Percentiles rank a stretch among this genome's conserved stretches.
These are phyloP conservation scores for Eidolon helvum DNA, from an alignment of 2,113 vertebrate genomes.

Conservation along the genomic window DNA sequence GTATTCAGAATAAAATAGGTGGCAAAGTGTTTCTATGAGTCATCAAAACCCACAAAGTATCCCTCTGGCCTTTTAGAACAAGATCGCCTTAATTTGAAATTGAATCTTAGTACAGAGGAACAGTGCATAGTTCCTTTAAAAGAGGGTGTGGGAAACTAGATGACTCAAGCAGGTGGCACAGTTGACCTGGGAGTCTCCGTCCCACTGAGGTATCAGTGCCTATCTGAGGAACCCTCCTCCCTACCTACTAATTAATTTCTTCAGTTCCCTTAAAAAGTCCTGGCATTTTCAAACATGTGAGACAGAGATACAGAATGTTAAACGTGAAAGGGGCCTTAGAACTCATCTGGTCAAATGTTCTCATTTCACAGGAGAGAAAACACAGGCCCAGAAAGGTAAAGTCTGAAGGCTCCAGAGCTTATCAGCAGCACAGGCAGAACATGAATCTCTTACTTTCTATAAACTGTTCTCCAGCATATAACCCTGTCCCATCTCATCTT, in stretches of 20 bases:
- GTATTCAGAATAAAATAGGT: not conserved
- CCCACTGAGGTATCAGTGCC: not conserved
- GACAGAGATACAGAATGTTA: not conserved
- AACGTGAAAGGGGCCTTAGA: not conserved
- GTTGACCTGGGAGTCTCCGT: not conserved
- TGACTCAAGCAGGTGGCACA: not conserved
- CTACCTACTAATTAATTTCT: not conserved
- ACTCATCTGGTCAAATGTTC: not conserved
- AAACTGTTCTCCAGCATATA: fast-evolving
- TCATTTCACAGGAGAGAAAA: not conserved
- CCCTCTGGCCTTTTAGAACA: not conserved
- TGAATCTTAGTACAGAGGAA: not conserved
- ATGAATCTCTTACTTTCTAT: not conserved
- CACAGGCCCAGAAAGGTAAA: not conserved
- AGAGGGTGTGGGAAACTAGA: constrained; percentile 56
- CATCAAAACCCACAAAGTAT: not conserved
- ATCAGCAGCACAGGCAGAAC: not conserved
- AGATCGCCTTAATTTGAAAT: not conserved
- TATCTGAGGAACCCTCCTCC: not conserved
- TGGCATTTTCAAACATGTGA: not conserved
- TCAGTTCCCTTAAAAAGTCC: not conserved
- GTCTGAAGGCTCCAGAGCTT: not conserved
- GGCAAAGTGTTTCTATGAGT: not conserved
- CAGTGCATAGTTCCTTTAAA: not conserved
- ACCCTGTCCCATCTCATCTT: not conserved